These are phyloP conservation scores for Climacteris rufus DNA, from an alignment of 2,113 vertebrate genomes.

Conservation along the genomic window DNA sequence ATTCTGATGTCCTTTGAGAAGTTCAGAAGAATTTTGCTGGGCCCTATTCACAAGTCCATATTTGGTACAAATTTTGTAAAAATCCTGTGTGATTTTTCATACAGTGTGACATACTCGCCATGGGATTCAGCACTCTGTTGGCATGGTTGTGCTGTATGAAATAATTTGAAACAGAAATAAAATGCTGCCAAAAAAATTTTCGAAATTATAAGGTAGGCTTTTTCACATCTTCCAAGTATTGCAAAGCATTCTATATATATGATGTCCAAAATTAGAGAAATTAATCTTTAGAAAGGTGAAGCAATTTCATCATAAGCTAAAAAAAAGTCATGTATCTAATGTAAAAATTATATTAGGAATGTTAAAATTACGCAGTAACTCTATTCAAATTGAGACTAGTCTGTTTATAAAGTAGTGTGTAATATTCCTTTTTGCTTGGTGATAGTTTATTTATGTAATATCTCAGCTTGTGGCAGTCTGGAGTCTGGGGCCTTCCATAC, in stretches of 20 bases:
- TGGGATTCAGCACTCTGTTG: not conserved
- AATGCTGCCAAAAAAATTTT: not conserved
- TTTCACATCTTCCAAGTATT: not conserved
- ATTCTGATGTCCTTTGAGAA: not conserved
- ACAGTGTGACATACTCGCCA: not conserved
- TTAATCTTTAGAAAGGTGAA: not conserved
- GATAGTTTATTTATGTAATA: not conserved
- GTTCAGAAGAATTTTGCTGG: not conserved
- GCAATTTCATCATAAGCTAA: not conserved
- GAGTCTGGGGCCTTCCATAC: not conserved
- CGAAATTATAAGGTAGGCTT: not conserved
- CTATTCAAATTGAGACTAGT: not conserved
- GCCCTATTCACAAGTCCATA: not conserved
- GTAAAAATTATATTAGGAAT: not conserved
- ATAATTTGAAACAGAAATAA: not conserved
- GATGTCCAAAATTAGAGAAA: not conserved
- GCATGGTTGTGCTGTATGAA: not conserved
- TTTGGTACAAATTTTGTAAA: not conserved
- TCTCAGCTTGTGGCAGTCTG: not conserved
- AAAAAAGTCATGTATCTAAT: not conserved
- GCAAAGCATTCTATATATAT: not conserved
- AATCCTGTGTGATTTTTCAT: not conserved
- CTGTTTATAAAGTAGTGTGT: not conserved
- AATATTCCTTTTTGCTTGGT: not conserved
- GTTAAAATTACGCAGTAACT: not conserved